phyloP scores from a whole-genome alignment of 2,797 vertebrate genomes.

The Adrianichthys oophorus region DNA sequence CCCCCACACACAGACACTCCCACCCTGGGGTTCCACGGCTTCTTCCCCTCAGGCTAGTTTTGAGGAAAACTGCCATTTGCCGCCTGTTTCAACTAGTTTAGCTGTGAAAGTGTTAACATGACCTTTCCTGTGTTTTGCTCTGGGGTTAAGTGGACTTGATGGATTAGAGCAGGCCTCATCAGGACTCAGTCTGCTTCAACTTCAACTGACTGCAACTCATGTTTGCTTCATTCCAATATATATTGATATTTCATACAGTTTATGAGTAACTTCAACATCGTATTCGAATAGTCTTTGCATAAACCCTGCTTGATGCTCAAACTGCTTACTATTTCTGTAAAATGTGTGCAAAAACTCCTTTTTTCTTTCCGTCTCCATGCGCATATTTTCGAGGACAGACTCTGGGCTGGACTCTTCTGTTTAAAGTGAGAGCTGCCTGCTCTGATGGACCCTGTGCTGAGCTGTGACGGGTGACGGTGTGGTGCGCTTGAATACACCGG shows the following conservation, averaged over 20 bases:
- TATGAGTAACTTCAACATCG: too few relatives aligned
- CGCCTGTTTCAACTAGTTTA: constrained; percentile 41
- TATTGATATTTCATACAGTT: constrained; percentile 2
- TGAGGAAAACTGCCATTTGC: constrained; percentile 67
- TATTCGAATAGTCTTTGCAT: too few relatives aligned
- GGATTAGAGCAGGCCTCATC: constrained; percentile 65
- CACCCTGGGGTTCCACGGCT: constrained; percentile 67
- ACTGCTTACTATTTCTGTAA: too few relatives aligned
- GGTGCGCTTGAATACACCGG: constrained; percentile 80
- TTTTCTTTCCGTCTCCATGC: constrained; percentile 29
- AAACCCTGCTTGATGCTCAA: too few relatives aligned
- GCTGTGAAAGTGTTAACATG: constrained; percentile 62
- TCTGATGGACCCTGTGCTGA: constrained; percentile 79
- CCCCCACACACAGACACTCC: constrained; percentile 31
- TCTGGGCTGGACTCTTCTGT: constrained; percentile 61
- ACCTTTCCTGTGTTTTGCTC: constrained; percentile 64
- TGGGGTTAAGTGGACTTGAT: constrained; percentile 77
- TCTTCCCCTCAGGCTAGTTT: constrained; percentile 71
- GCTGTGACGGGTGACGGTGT: constrained; percentile 81
- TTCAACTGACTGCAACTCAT: constrained; percentile 40
- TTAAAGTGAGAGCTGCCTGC: constrained; percentile 76
- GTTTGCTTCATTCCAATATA: constrained; percentile 27
- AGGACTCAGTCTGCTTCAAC: constrained; percentile 54
- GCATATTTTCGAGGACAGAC: constrained; percentile 50
- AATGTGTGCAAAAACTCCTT: constrained; percentile 12